phyloP scores from a whole-genome alignment of 2,797 vertebrate species.

The Phalanger gymnotis region DNA sequence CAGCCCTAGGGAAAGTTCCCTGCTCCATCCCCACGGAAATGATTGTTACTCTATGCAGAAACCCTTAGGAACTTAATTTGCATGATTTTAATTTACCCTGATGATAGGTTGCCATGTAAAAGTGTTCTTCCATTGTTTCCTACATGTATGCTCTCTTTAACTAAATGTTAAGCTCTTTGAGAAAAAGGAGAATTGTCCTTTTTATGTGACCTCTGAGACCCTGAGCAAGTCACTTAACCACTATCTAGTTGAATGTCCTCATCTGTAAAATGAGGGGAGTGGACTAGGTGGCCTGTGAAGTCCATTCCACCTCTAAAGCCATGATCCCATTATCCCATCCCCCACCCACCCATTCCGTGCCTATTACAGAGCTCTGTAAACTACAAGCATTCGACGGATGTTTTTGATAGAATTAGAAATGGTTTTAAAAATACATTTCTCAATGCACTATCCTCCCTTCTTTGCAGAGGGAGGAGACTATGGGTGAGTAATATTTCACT shows the following conservation, averaged over 20 bases:
- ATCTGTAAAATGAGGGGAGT: neutral
- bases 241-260: neutral
- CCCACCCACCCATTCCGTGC: neutral
- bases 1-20: neutral
- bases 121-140: neutral
- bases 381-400: no score
- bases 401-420: neutral
- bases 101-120: neutral
- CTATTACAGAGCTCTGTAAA: neutral
- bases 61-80: neutral
- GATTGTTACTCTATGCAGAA: neutral
- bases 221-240: neutral
- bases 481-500: neutral
- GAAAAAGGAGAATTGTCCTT: neutral
- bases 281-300: neutral
- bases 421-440: neutral
- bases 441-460: neutral
- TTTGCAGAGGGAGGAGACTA: neutral
- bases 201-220: neutral
- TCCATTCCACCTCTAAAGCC: neutral
- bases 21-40: neutral
- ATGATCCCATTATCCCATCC: neutral
- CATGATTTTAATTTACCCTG: neutral
- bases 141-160: neutral
- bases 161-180: neutral